A percentile compares a stretch with the other conserved stretches of the same genome.
phyloP scores from a whole-genome alignment of 2,797 vertebrate species.

The Spondyliosoma cantharus region DNA sequence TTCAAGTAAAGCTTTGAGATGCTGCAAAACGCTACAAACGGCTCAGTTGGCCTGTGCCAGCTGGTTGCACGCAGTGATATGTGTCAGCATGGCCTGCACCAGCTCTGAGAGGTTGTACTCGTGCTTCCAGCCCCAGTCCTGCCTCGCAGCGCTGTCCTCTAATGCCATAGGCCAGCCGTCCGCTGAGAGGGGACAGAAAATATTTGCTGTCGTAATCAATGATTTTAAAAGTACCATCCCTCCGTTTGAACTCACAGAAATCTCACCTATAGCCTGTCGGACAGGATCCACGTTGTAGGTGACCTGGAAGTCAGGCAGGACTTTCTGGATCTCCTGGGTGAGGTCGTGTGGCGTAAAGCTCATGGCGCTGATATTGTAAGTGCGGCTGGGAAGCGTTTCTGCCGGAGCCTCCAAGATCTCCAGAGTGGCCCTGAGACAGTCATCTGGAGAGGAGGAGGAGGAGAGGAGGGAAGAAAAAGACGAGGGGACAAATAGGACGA shows the following conservation, averaged over 20 bases:
- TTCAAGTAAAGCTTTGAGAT: constrained; percentile 17
- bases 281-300: constrained; percentile 86
- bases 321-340: constrained; percentile 86
- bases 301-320: constrained; percentile 87
- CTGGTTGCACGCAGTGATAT: constrained; percentile 32
- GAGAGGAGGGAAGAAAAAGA: background rate
- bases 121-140: constrained; percentile 61
- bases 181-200: constrained; percentile 55
- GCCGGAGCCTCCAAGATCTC: constrained; percentile 89
- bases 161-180: constrained; percentile 80
- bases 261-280: constrained; percentile 90
- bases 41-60: constrained; percentile 45
- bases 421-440: constrained; percentile 90
- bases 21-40: background rate
- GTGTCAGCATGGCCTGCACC: constrained; percentile 59
- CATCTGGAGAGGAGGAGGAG: constrained; percentile 70
- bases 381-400: constrained; percentile 85
- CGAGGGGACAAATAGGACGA: background rate
- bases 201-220: background rate
- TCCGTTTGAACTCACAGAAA: too few relatives aligned
- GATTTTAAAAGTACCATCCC: background rate
- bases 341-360: constrained; percentile 91
- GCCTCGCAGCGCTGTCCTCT: constrained; percentile 58
- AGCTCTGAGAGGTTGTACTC: constrained; percentile 48
- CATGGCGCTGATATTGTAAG: constrained; percentile 92